phyloP scores from a whole-genome alignment of 2,113 vertebrate species.

The Pterophyllum scalare region DNA sequence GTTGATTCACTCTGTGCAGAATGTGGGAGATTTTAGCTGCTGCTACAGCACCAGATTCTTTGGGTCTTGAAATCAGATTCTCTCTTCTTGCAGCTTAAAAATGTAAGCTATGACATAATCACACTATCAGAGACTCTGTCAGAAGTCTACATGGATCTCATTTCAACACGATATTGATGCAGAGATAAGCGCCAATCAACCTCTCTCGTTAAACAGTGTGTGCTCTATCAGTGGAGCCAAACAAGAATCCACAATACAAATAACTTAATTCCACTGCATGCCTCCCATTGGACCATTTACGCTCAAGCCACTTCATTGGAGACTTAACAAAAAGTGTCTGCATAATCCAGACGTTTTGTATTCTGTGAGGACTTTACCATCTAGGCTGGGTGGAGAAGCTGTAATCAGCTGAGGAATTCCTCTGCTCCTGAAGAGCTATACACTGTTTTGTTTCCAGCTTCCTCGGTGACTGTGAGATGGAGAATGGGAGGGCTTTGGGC shows the following conservation, averaged over 20 bases:
- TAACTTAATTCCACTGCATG: constrained; percentile 14
- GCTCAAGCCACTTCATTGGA: background rate
- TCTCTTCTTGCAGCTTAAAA: background rate
- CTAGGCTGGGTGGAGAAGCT: background rate
- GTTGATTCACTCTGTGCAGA: constrained; percentile 15
- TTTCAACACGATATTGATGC: constrained; percentile 1
- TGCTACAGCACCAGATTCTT: background rate
- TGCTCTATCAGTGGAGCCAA: background rate
- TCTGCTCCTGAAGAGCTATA: constrained; percentile 42
- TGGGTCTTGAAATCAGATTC: background rate
- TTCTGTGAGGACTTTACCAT: background rate
- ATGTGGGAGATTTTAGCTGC: background rate
- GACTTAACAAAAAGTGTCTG: background rate
- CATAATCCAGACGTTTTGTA: background rate
- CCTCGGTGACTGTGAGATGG: constrained; percentile 26
- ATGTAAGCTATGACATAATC: background rate
- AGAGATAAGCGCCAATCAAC: background rate
- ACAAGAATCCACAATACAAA: constrained; percentile 15
- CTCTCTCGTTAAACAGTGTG: background rate
- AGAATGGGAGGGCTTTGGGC: constrained; percentile 26
- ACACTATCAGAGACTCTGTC: background rate
- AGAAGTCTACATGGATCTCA: background rate
- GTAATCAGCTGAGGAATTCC: constrained; percentile 51
- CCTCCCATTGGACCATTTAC: constrained; percentile 20
- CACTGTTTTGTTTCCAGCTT: constrained; percentile 58